A percentile compares a stretch with the other conserved stretches of the same genome.
Conservation (phyloP, 2,113 vertebrate genomes). For the Indicator indicator region DNA sequence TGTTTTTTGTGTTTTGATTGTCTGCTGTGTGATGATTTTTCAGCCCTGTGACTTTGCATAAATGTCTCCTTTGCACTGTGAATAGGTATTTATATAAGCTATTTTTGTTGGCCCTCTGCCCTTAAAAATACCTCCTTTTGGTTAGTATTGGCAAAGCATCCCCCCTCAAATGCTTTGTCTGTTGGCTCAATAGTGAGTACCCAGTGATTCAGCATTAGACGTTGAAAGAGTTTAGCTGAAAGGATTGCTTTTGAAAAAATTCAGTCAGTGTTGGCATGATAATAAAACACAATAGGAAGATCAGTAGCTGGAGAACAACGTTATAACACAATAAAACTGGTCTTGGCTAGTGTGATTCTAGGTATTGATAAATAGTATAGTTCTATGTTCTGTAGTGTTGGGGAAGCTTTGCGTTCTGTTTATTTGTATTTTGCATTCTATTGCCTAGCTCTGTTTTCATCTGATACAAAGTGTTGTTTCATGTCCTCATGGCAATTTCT, state of each 20-base stretch:
- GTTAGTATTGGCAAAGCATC: conserved; percentile 2
- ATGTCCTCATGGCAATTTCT: background rate
- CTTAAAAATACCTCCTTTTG: background rate
- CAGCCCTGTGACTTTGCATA: conserved; percentile 18
- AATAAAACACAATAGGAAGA: background rate
- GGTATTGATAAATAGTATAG: background rate
- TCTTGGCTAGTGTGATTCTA: background rate
- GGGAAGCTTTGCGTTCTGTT: background rate
- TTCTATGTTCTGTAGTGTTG: background rate
- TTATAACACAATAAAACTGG: background rate
- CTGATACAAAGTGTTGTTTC: background rate
- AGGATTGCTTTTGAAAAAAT: conserved; percentile 6
- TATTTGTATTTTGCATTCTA: background rate
- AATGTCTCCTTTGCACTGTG: background rate
- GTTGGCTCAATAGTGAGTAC: conserved; percentile 19
- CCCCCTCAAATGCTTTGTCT: background rate
- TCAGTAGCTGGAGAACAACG: background rate
- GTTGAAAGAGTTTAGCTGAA: background rate
- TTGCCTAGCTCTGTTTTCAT: background rate
- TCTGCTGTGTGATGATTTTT: conserved; percentile 8
- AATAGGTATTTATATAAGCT: conserved; percentile 28
- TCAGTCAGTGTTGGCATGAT: background rate
- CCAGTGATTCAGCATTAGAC: conserved; percentile 48
- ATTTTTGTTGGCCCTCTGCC: background rate
- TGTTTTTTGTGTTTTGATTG: conserved; percentile 15